Base-by-base conservation (phyloP, 23 tunicate species). In the Ascidia mentula region DNA sequence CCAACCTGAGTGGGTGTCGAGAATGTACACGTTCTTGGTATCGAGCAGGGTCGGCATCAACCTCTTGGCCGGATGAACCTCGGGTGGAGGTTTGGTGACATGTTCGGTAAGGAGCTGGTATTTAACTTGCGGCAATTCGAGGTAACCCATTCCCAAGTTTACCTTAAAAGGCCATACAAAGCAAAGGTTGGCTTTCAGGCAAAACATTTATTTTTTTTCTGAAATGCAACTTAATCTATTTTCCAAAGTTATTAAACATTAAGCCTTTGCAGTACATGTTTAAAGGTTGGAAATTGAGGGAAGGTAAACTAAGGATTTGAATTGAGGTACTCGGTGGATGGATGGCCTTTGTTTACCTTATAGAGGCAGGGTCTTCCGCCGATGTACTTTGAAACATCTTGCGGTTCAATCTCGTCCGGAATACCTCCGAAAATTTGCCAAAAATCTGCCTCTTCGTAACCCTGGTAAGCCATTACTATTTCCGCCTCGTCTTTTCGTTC, bases 391-490 rank as follows among this genome's bases (percentile, higher is more conserved):
- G 74, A 34, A 80, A 95, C 40, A 38, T 95, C 99, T 34, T 42
- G 22, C 1, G 96, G 92, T 38, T 78, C 80, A n/a, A 95, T 90
- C 70, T 95, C 91, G 72, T 95, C 99, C 18, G 99, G 99, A 83
- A 95, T 87, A 26, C 99, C 99, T 3, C 99, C 99, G 40, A 95
- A 90, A 38, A 95, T 45, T n/a, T 90, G 82, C 99, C 99, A 95
- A 60, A 95, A 95, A 37, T 95, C 99, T n/a, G 46, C 71, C 35
- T 95, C 99, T 65, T 95, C 99, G 39, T 95, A 86, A 18, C 96
- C 96, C 72, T 95, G 99, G 77, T 95, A 88, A 7, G 86, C 38
- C 90, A 89, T 82, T 70, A 95, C 80, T 0, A 95, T 90, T 82
- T 95, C 99, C 1, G 99, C 95, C 30, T 89, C 85, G 77, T 90